phyloP scores from a whole-genome alignment of 2,113 vertebrate genomes.

The Numenius arquata region DNA sequence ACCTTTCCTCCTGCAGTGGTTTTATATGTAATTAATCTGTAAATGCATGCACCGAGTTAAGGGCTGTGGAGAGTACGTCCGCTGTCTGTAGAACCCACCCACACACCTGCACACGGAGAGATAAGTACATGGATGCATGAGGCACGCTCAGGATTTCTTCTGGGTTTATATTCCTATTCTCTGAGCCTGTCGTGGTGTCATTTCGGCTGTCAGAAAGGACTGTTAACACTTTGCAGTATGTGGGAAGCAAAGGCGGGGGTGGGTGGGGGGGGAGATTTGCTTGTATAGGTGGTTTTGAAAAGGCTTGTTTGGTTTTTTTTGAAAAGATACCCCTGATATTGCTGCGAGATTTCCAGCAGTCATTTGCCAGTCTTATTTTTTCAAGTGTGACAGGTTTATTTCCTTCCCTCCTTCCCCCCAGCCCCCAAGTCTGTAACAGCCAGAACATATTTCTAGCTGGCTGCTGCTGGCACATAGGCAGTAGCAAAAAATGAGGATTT shows the following conservation, averaged over 20 bases:
- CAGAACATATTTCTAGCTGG: conserved; percentile 69
- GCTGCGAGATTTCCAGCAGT: conserved; percentile 64
- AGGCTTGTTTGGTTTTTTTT: conserved; percentile 15
- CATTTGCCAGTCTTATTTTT: conserved; percentile 70
- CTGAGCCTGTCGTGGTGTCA: not conserved
- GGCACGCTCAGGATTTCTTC: not conserved
- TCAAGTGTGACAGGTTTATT: conserved; percentile 67
- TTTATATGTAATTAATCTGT: not conserved
- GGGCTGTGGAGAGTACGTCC: not conserved
- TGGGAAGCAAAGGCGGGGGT: not conserved
- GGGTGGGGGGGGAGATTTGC: not conserved
- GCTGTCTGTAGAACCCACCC: not conserved
- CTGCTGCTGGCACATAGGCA: conserved; percentile 62
- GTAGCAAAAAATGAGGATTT: conserved; percentile 42
- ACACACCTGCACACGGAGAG: not conserved
- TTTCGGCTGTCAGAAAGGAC: conserved; percentile 6
- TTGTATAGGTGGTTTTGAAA: conserved; percentile 27
- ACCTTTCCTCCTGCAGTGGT: conserved; percentile 22
- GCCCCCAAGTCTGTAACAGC: conserved; percentile 59
- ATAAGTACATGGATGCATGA: not conserved
- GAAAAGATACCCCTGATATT: conserved; percentile 10
- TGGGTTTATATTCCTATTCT: not conserved
- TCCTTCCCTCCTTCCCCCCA: not conserved
- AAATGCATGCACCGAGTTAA: not conserved
- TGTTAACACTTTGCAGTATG: conserved; percentile 43